Evolutionary conservation across 2,888 invertebrate genomes (phyloP).

Genomic region (Steinernema scapterisci): DNA sequence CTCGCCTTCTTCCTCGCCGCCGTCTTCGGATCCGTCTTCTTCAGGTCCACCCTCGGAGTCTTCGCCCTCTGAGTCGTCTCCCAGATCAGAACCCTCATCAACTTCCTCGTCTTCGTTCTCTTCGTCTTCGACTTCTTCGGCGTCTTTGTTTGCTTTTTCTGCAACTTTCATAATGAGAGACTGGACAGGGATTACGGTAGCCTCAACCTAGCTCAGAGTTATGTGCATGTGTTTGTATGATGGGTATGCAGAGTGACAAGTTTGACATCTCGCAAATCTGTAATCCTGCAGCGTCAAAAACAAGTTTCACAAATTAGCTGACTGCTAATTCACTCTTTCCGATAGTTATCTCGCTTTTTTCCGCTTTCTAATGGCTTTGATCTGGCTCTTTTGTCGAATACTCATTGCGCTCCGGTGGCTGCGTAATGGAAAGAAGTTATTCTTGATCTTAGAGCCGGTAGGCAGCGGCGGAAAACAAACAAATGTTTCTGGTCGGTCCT

Average conservation of each 20-base stretch:
- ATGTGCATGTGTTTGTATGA: neutral
- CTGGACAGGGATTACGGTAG: neutral
- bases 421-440: neutral
- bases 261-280: constrained; percentile 1
- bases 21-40: neutral
- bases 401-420: neutral
- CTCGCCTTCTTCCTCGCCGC: constrained; percentile 1
- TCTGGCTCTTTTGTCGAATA: neutral
- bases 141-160: neutral
- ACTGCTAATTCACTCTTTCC: neutral
- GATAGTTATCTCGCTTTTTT: constrained; percentile 25
- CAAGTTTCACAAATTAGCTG: constrained; percentile 26
- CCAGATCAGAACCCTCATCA: neutral
- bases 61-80: constrained; percentile 11
- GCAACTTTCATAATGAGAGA: neutral
- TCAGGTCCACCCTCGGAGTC: neutral
- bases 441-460: neutral
- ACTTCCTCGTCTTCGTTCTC: constrained; percentile 23
- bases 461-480: neutral
- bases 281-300: constrained; percentile 14
- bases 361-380: neutral
- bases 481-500: constrained; percentile 11
- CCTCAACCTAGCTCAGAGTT: neutral
- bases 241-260: constrained; percentile 23
- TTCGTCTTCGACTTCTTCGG: neutral